Evolutionary conservation across 2,888 invertebrate species (phyloP).

Genomic region (Drosophila flavopinicola): DNA sequence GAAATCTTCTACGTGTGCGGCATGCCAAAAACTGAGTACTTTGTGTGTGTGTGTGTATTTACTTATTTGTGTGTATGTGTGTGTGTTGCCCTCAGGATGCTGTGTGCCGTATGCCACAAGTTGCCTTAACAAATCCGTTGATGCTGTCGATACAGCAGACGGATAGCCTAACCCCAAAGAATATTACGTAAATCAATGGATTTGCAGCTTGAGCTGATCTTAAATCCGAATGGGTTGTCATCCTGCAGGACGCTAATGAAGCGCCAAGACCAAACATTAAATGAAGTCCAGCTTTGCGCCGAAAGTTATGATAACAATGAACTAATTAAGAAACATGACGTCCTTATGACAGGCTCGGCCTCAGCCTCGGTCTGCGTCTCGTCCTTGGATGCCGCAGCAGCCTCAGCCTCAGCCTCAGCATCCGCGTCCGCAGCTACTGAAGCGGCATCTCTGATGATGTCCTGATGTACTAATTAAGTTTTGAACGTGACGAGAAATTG

Average conservation of each 20-base stretch:
- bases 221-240: constrained; percentile 15
- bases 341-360: constrained; percentile 63
- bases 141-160: constrained; percentile 37
- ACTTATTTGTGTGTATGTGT: constrained; percentile 3
- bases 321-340: constrained; percentile 80
- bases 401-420: constrained; percentile 1
- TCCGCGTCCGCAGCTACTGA: constrained; percentile 21
- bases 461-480: constrained; percentile 80
- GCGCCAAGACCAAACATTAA: constrained; percentile 33
- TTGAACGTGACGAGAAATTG: constrained; percentile 78
- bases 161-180: constrained; percentile 19
- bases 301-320: constrained; percentile 78
- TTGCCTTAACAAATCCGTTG: constrained; percentile 38
- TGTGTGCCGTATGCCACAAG: constrained; percentile 37
- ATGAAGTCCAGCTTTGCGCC: constrained; percentile 20
- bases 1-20: constrained; percentile 80
- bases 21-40: constrained; percentile 60
- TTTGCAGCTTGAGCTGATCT: constrained; percentile 2
- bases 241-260: constrained; percentile 52
- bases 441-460: constrained; percentile 63
- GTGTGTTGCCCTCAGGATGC: not conserved
- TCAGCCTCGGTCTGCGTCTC: not conserved
- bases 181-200: constrained; percentile 36
- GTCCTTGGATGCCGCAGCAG: not conserved
- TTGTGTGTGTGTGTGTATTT: constrained; percentile 1